phyloP scores from a whole-genome alignment of 1,140 invertebrate species.

The Nymphalis io region DNA sequence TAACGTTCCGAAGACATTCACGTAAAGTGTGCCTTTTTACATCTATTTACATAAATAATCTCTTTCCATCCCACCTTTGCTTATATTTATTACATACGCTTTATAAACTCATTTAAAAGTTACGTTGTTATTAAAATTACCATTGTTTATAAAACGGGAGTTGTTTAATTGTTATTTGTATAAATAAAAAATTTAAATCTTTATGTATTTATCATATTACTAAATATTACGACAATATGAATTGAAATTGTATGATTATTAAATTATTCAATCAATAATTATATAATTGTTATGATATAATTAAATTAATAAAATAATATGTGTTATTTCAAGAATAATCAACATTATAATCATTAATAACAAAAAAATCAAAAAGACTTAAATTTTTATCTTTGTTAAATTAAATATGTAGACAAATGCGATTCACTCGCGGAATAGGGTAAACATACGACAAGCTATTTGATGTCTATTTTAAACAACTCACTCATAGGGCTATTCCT shows the following conservation, averaged over 20 bases:
- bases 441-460: conserved; percentile 47
- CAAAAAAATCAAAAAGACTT: conserved; percentile 1
- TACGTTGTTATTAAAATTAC: too few species aligned
- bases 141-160: too few species aligned
- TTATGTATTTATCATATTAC: too few species aligned
- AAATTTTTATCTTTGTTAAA: conserved; percentile 20
- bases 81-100: too few species aligned
- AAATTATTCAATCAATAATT: too few species aligned
- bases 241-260: too few species aligned
- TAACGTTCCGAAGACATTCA: conserved; percentile 58
- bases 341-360: not conserved
- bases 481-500: conserved; percentile 66
- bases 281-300: too few species aligned
- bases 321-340: too few species aligned
- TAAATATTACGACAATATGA: not conserved
- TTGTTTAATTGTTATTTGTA: too few species aligned
- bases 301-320: too few species aligned
- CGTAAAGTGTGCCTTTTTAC: conserved; percentile 32
- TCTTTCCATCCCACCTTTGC: not conserved
- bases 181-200: too few species aligned
- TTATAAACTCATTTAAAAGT: not conserved
- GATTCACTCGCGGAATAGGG: conserved; percentile 36
- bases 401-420: conserved; percentile 31
- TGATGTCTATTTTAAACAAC: conserved; percentile 57
- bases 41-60: not conserved